These are phyloP conservation scores for Callyntrura sp. DNA, from an alignment of 2,888 invertebrate genomes.

Conservation along the genomic window DNA sequence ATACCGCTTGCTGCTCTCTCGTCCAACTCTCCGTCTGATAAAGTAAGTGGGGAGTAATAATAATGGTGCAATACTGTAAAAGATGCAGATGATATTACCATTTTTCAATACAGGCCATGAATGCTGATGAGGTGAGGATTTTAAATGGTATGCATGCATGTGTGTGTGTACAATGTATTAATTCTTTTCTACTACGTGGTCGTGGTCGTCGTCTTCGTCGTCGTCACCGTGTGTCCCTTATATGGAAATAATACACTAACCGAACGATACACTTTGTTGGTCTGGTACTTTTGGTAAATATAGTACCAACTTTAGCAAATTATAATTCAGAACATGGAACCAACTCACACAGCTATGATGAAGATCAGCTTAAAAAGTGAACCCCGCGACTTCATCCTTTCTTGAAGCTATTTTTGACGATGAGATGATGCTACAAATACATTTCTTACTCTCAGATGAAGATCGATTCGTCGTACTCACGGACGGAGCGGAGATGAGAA, in stretches of 20 bases:
- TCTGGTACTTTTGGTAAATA: conserved; percentile 63
- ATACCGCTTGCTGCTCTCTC: conserved; percentile 53
- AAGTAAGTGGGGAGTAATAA: conserved; percentile 54
- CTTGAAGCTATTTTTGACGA: conserved; percentile 63
- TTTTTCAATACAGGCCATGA: conserved; percentile 63
- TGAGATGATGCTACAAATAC: conserved; percentile 54
- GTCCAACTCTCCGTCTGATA: background rate
- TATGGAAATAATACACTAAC: conserved; percentile 59
- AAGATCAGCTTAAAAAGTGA: conserved; percentile 38
- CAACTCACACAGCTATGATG: conserved; percentile 60
- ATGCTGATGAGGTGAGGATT: conserved; percentile 65
- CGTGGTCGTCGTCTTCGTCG: conserved; percentile 43
- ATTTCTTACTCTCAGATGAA: conserved; percentile 29
- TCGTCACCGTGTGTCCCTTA: conserved; percentile 59
- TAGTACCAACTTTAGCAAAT: conserved; percentile 72
- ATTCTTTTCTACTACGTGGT: conserved; percentile 12
- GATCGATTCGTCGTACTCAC: conserved; percentile 55
- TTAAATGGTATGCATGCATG: conserved; percentile 21
- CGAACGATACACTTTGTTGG: conserved; percentile 60
- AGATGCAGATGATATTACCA: conserved; percentile 63
- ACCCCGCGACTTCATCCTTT: background rate
- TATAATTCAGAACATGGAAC: conserved; percentile 79
- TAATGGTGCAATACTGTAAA: conserved; percentile 68
- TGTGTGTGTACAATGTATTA: conserved; percentile 28
- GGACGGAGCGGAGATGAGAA: conserved; percentile 19